Evolutionary conservation across 2,888 invertebrate species (phyloP), one percentile per base, ranked within the genome.

Genomic region (Atrina japonica): DNA sequence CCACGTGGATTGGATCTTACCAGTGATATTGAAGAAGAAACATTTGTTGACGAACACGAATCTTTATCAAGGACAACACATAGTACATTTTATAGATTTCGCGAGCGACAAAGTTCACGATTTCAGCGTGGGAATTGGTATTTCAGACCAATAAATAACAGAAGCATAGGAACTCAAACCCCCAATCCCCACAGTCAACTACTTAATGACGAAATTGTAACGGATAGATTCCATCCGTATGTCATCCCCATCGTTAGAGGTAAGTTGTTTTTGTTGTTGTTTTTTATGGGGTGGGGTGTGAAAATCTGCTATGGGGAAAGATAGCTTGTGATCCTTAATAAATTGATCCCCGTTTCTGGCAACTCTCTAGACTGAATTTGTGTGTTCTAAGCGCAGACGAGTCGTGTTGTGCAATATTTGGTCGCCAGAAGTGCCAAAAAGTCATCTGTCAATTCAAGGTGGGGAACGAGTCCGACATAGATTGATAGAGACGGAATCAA

Each of bases 121-220:
- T 43, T 41, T 16, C 40, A 50, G 29, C 43, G 47, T 11, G 47
- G 49, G 6, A 30, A 25, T 6, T 52, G 45, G 40, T 64, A 67
- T 41, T 81, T 78, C 65, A 70, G 78, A 30, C 81, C 81, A 3
- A 77, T 79, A 29, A 70, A 70, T 7, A 77, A 75, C 41, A 75
- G 84, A 49, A 78, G 78, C 59, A 76, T 81, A 6, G 83, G 81
- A 47, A 86, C 86, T n/a, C 84, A 85, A 61, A 85, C 84, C 14
- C 86, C 84, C n/a, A 81, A 78, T 70, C 76, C 75, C 27, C 70
- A 78, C 58, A 75, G 83, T 45, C 80, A 80, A 56, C 61, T 83
- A 41, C 68, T 84, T 9, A 71, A 68, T 25, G 78, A 84, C 76
- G 35, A 35, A 7, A 35, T 35, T 40, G 63, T 78, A 14, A 60